These are phyloP conservation scores for Brienomyrus brachyistius DNA, from an alignment of 2,113 vertebrate species.

Conservation along the genomic window DNA sequence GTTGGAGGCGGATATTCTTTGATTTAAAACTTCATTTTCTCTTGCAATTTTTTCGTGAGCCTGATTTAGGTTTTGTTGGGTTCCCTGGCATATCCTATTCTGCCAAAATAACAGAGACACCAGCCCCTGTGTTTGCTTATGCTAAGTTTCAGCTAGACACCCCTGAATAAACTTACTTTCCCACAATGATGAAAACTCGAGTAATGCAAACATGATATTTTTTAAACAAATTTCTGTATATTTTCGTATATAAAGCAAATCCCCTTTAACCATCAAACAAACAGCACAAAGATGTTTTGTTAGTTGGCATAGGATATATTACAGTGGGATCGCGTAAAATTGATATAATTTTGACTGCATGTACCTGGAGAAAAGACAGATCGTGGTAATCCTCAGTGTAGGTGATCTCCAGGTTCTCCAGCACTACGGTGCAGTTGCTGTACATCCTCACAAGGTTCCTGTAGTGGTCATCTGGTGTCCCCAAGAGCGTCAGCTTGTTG, in stretches of 20 bases:
- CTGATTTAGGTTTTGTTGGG: not conserved
- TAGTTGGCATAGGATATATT: not conserved
- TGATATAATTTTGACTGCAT: not conserved
- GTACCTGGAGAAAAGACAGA: conserved; percentile 83
- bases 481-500: conserved; percentile 75
- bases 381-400: conserved; percentile 69
- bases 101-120: not conserved
- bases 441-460: conserved; percentile 82
- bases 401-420: conserved; percentile 91
- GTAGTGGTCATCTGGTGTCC: conserved; percentile 80
- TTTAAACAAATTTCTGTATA: not conserved
- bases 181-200: not conserved
- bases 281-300: not conserved
- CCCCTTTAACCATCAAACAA: not conserved
- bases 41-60: not conserved
- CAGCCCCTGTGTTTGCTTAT: not conserved
- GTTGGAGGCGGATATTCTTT: not conserved
- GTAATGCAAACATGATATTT: not conserved
- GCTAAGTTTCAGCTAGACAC: not conserved
- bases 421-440: conserved; percentile 84
- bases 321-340: not conserved
- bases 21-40: not conserved
- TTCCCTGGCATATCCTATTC: not conserved
- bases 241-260: not conserved
- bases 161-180: not conserved